Percentiles rank a stretch among this genome's conserved stretches.
Conservation (phyloP, 2,888 invertebrate genomes). For the Drosophila kokeensis region DNA sequence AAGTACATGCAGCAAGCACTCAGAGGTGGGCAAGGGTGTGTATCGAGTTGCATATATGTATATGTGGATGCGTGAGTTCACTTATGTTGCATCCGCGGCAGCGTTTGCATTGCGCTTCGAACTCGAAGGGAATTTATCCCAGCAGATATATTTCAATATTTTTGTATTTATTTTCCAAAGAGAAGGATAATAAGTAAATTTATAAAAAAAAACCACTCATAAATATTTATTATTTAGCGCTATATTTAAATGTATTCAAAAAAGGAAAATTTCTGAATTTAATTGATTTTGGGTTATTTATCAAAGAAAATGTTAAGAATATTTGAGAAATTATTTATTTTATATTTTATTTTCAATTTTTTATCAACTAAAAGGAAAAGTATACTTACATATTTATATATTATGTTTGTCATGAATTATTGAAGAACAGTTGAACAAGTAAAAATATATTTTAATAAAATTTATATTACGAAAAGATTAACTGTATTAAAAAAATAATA, state of each 20-base stretch:
- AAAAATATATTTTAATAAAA: neutral
- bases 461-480: no score
- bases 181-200: neutral
- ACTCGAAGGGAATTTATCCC: neutral
- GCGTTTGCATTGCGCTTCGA: slow-evolving; percentile 39
- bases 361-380: neutral
- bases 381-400: neutral
- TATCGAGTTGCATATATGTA: neutral
- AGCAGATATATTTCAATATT: slow-evolving; percentile 1
- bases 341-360: neutral
- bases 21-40: neutral
- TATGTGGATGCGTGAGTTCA: neutral
- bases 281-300: neutral
- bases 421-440: neutral
- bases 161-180: neutral
- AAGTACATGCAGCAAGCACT: slow-evolving; percentile 37
- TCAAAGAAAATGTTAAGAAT: neutral
- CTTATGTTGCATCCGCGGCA: slow-evolving; percentile 7
- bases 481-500: no score
- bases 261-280: neutral
- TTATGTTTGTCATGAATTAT: neutral
- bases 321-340: neutral
- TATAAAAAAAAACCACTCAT: neutral
- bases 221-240: neutral
- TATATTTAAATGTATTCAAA: neutral